Evolutionary conservation across 2,888 invertebrate genomes (phyloP).

Genomic region (Coelopa pilipes): DNA sequence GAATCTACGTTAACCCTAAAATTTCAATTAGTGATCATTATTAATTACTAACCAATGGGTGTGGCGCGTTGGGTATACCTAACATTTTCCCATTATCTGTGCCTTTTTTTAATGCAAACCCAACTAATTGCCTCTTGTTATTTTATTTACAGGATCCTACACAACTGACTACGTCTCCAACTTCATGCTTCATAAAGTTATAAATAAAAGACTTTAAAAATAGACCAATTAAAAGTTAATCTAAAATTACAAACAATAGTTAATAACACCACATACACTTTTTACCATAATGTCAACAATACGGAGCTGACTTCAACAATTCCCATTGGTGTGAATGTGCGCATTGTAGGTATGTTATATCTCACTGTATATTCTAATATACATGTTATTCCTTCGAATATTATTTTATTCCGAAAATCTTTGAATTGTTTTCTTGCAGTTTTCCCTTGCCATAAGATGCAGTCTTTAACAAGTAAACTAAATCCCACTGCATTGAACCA

Average conservation of each 20-base stretch:
- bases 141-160: slow-evolving; percentile 24
- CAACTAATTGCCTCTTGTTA: background rate
- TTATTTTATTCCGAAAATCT: background rate
- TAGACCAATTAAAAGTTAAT: slow-evolving; percentile 24
- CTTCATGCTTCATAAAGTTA: slow-evolving; percentile 20
- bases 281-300: too few relatives aligned
- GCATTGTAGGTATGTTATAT: slow-evolving; percentile 25
- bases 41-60: too few relatives aligned
- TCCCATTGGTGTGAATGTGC: slow-evolving; percentile 44
- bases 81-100: too few relatives aligned
- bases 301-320: slow-evolving; percentile 45
- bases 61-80: too few relatives aligned
- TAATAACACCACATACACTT: background rate
- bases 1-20: too few relatives aligned
- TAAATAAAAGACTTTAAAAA: slow-evolving; percentile 23
- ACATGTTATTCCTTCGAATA: background rate
- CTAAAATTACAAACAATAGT: background rate
- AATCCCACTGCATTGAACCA: slow-evolving; percentile 35
- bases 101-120: background rate
- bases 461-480: slow-evolving; percentile 41
- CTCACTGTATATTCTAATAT: slow-evolving; percentile 4
- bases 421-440: slow-evolving; percentile 19
- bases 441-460: slow-evolving; percentile 48
- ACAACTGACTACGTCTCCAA: slow-evolving; percentile 5
- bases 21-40: too few relatives aligned